These are phyloP conservation scores for Oenanthe melanoleuca DNA, from an alignment of 2,113 vertebrate genomes.

Conservation along the genomic window DNA sequence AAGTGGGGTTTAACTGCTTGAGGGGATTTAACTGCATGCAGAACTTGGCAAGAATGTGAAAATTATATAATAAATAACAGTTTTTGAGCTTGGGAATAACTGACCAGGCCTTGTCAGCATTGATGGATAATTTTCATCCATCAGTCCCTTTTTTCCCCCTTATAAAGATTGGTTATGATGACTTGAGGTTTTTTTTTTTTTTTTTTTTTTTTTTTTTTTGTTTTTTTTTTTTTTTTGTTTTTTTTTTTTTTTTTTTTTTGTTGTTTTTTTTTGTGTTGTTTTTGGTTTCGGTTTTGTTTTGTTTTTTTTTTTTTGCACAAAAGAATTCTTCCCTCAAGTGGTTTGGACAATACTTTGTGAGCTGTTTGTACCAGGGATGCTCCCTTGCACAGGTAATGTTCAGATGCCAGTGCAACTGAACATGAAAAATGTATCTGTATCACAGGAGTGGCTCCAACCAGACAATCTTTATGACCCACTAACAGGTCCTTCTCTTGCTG, in stretches of 20 bases:
- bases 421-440: neutral
- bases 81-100: neutral
- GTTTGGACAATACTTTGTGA: neutral
- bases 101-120: neutral
- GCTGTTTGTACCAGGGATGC: neutral
- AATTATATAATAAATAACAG: neutral
- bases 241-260: too few species aligned
- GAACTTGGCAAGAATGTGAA: neutral
- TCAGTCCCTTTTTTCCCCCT: neutral
- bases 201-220: too few species aligned
- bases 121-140: neutral
- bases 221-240: too few species aligned
- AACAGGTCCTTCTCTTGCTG: neutral
- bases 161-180: neutral
- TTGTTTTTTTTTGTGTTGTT: too few species aligned
- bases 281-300: too few species aligned
- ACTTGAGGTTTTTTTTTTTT: too few species aligned
- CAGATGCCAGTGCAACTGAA: neutral
- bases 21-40: neutral
- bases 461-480: neutral
- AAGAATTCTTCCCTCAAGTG: neutral
- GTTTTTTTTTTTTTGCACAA: neutral
- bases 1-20: neutral
- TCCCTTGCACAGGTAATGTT: fast-evolving
- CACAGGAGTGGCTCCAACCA: neutral